Percentiles rank a stretch among this genome's conserved stretches.
Conservation (phyloP, 2,113 vertebrate species). For the Pedetes capensis region DNA sequence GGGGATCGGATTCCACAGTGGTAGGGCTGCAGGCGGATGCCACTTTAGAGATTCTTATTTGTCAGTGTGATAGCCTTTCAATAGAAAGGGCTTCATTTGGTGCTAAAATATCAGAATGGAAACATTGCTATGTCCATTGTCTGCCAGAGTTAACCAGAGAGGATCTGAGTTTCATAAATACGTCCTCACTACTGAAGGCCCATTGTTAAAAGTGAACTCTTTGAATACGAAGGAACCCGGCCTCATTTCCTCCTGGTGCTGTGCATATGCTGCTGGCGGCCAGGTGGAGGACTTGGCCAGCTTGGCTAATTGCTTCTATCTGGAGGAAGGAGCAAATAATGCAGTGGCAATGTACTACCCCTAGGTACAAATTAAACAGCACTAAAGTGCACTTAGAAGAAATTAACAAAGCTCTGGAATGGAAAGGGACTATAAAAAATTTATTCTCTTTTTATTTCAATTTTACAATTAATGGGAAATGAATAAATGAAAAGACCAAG, state of each 20-base stretch:
- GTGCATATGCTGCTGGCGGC: constrained; percentile 20
- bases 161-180: not conserved
- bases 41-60: not conserved
- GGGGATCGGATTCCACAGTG: no score
- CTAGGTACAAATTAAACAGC: constrained; percentile 52
- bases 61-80: constrained; percentile 21
- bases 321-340: constrained; percentile 5
- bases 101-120: constrained; percentile 32
- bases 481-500: constrained; percentile 61
- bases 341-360: not conserved
- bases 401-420: constrained; percentile 68
- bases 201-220: not conserved
- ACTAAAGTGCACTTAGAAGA: constrained; percentile 65
- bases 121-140: not conserved
- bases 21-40: not conserved
- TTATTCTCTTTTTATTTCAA: constrained; percentile 72
- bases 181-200: not conserved
- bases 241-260: constrained; percentile 1
- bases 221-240: constrained; percentile 25
- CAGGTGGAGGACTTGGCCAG: constrained; percentile 69
- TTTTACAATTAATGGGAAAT: constrained; percentile 63
- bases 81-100: not conserved
- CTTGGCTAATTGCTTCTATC: constrained; percentile 41
- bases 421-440: constrained; percentile 65
- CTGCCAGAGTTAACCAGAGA: not conserved